These are phyloP conservation scores for Protomyctophum bolini DNA, from an alignment of 2,113 vertebrate genomes.

Conservation along the genomic window DNA sequence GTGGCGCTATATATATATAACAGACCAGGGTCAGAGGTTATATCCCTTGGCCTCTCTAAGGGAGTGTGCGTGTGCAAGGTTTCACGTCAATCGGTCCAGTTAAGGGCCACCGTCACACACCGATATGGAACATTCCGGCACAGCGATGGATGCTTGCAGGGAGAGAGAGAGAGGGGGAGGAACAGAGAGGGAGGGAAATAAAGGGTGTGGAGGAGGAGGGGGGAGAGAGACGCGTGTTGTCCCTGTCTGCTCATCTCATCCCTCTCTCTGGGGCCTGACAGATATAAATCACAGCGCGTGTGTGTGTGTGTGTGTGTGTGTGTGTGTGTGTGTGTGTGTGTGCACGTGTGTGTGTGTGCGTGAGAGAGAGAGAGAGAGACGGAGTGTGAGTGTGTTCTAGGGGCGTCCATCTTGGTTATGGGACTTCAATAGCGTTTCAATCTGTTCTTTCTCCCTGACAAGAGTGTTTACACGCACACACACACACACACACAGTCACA, in stretches of 20 bases:
- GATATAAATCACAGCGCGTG: constrained; percentile 16
- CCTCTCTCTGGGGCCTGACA: neutral
- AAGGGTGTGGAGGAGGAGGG: neutral
- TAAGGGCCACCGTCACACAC: no score
- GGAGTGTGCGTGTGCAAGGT: neutral
- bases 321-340: constrained; percentile 2
- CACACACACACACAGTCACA: no score
- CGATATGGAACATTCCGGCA: no score
- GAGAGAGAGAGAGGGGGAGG: neutral
- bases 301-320: neutral
- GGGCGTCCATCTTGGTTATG: constrained; percentile 50
- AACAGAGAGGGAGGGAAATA: neutral
- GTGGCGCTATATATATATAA: neutral
- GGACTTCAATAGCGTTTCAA: constrained; percentile 37
- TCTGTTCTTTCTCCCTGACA: constrained; percentile 19
- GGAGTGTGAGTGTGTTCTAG: neutral
- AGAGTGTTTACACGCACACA: neutral
- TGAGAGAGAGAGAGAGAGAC: constrained; percentile 3
- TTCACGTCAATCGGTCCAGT: no score
- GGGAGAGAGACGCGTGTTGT: neutral
- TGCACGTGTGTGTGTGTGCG: constrained; percentile 4
- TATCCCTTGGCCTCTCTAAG: neutral
- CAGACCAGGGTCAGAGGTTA: neutral
- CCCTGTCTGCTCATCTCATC: constrained; percentile 2
- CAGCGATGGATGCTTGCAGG: no score